Conservation (phyloP, 30 jellyfish, hydroid and myxozoan genomes). For the Turritopsis rubra region DNA sequence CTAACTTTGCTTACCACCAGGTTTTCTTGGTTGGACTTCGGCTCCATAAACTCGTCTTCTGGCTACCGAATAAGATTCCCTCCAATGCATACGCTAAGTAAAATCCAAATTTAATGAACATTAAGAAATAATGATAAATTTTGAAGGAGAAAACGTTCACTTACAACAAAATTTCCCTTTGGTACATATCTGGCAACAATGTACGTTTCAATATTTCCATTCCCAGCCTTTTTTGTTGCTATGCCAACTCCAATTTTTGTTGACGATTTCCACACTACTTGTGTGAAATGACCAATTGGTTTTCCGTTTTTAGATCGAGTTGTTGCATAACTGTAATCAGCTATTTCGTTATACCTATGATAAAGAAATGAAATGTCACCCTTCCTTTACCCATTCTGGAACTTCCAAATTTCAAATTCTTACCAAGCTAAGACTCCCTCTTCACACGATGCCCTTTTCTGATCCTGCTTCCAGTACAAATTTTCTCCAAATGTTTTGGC, state of each 20-base stretch:
- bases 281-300: slow-evolving; percentile 5
- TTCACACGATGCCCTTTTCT: background rate
- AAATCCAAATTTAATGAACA: no score
- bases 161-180: background rate
- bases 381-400: no score
- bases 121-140: no score
- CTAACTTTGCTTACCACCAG: no score
- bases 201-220: background rate
- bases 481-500: slow-evolving; percentile 7
- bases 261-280: slow-evolving; percentile 20
- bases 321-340: background rate
- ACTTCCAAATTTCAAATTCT: background rate
- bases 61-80: no score
- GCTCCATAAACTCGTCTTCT: no score
- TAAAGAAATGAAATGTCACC: no score
- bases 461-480: background rate
- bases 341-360: background rate
- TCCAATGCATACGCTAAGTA: no score
- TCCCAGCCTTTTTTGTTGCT: background rate
- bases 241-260: background rate
- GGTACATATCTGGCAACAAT: background rate
- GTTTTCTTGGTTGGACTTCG: no score
- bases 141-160: background rate
- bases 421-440: slow-evolving; percentile 19
- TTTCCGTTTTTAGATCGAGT: background rate